Evolutionary conservation across 2,113 vertebrate species (phyloP), one percentile per base, ranked within the genome.

Genomic region (Embiotoca jacksoni): DNA sequence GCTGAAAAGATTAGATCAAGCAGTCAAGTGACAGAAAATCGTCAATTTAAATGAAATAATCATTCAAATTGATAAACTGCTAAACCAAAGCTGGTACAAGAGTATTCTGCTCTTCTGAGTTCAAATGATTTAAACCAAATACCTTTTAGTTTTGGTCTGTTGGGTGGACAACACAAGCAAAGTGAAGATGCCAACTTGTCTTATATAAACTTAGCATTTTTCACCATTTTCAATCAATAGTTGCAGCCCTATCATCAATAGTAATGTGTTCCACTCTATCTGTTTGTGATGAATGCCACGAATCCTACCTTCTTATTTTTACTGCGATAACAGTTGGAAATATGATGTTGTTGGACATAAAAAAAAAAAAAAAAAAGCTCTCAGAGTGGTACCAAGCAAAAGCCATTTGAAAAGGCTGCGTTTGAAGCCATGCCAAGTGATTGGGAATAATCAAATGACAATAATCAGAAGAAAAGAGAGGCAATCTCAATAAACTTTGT

Each of bases 401-500:
- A 39, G 76, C 30, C 47, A 57, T 83, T 77, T 84, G 77, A 88
- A 87, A 23, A 86, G 70, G 77, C 63, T 75, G 74, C 54, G 60
- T 89, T 88, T 91, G 72, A 93, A 89, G 84, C 79, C 69, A 77
- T 62, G 86, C 85, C 85, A 86, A 93, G 83, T 90, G 92, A 93
- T 95, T 82, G 90, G 88, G 82, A 91, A 92, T 85, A 90, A 88
- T 92, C 85, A 88, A 89, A 88, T 88, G 86, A 92, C 90, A 87
- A 92, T 91, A 90, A 94, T 92, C 81, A 85, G 86, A 92, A 87
- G 82, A 92, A 92, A 93, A 84, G 89, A 88, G 72, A 76, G 72
- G 80, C 87, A 58, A 93, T 92, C 92, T 92, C 89, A 92, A 94
- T 92, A 94, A 93, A 94, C 85, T 93, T 92, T 93, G 91, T 92